phyloP scores from a whole-genome alignment of 2,113 vertebrate genomes.

The Hirundichthys speculiger region DNA sequence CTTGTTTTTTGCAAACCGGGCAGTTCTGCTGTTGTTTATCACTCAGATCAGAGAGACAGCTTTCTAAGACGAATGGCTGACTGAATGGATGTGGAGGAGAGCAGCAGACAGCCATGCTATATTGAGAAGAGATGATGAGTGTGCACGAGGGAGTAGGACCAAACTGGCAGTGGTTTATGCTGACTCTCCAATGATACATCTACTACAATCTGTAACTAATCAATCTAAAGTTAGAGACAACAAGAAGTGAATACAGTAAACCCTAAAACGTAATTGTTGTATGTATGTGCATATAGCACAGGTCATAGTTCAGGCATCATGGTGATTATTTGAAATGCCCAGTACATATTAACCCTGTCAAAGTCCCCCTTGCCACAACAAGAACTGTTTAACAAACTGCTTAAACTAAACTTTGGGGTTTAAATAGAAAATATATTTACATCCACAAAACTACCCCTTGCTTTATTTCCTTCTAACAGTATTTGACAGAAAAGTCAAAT shows the following conservation, averaged over 20 bases:
- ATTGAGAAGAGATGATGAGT: constrained; percentile 76
- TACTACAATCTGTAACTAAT: constrained; percentile 82
- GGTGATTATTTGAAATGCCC: not conserved
- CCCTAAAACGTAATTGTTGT: constrained; percentile 55
- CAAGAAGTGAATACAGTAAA: constrained; percentile 64
- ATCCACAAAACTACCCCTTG: too few relatives aligned
- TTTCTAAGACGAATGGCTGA: constrained; percentile 79
- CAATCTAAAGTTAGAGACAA: constrained; percentile 82
- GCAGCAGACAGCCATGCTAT: constrained; percentile 67
- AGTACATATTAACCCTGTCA: constrained; percentile 7
- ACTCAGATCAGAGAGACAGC: constrained; percentile 79
- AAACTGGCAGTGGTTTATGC: constrained; percentile 82
- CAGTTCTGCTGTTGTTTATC: constrained; percentile 82
- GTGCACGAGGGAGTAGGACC: constrained; percentile 76
- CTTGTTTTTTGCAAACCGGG: constrained; percentile 80
- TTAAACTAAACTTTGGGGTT: too few relatives aligned
- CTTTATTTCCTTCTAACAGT: not conserved
- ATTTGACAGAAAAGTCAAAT: not conserved
- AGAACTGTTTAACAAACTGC: not conserved
- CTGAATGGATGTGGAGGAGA: constrained; percentile 76
- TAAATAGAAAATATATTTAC: too few relatives aligned
- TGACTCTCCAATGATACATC: constrained; percentile 84
- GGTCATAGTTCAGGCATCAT: constrained; percentile 28
- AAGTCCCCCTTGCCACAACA: not conserved
- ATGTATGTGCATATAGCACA: constrained; percentile 50